phyloP scores from a whole-genome alignment of 2,797 vertebrate species.

The Parauchenoglanis punctatus region DNA sequence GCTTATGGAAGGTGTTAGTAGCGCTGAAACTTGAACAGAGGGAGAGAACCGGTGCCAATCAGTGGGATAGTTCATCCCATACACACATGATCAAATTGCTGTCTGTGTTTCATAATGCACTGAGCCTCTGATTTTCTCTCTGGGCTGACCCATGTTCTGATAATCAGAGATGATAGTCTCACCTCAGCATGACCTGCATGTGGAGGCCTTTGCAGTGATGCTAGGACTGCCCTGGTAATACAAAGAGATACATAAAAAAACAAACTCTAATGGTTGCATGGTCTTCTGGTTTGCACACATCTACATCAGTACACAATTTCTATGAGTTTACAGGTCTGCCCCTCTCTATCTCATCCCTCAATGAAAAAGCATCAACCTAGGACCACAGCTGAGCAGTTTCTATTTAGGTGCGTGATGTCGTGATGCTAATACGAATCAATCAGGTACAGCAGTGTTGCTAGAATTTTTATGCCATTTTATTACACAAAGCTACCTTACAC shows the following conservation, averaged over 20 bases:
- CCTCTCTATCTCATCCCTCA: background rate
- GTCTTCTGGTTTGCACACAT: background rate
- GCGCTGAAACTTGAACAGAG: conserved; percentile 7
- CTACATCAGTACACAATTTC: background rate
- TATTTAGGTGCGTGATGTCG: background rate
- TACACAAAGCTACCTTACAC: background rate
- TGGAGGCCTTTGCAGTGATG: background rate
- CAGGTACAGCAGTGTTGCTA: background rate
- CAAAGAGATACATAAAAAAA: background rate
- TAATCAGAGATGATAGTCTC: conserved; percentile 6
- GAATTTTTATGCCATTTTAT: background rate
- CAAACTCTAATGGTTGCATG: background rate
- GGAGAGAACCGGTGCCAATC: conserved; percentile 1
- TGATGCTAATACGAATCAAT: background rate
- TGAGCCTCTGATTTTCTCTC: conserved; percentile 22
- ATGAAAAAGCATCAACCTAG: background rate
- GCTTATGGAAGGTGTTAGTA: background rate
- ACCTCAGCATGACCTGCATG: conserved; percentile 13
- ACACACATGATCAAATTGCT: conserved; percentile 24
- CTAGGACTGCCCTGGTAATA: background rate
- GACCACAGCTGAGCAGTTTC: background rate
- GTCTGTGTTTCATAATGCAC: conserved; percentile 2
- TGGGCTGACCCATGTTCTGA: conserved; percentile 9
- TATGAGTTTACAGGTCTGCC: background rate
- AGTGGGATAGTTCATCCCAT: conserved; percentile 9